phyloP scores from a whole-genome alignment of 2,888 invertebrate species.

The Bimastos eiseni region DNA sequence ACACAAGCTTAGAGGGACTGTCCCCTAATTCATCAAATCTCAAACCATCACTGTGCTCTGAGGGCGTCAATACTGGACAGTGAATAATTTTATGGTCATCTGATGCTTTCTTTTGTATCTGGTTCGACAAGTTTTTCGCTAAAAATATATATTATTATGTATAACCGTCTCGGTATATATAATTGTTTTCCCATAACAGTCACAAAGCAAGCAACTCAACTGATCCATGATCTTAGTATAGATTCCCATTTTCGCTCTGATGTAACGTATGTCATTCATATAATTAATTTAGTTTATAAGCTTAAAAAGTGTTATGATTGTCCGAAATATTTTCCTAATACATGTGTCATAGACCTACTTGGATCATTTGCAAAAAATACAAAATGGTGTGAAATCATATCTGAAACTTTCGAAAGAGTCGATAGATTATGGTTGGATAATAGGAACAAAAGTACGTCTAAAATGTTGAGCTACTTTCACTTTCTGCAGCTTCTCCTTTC shows the following conservation, averaged over 20 bases:
- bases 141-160: too few relatives aligned
- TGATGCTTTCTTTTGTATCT: too few relatives aligned
- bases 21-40: too few relatives aligned
- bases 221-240: background rate
- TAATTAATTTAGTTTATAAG: background rate
- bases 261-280: background rate
- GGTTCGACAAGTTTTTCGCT: too few relatives aligned
- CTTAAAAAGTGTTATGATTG: background rate
- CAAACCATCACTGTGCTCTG: too few relatives aligned
- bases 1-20: too few relatives aligned
- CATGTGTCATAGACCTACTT: background rate
- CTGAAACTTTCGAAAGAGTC: background rate
- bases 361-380: background rate
- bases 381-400: background rate
- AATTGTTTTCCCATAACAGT: too few relatives aligned
- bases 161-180: too few relatives aligned
- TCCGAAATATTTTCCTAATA: background rate
- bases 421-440: background rate
- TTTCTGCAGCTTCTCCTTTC: too few relatives aligned
- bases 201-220: background rate
- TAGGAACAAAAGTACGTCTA: background rate
- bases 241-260: background rate
- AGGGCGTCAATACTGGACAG: too few relatives aligned
- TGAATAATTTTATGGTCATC: too few relatives aligned
- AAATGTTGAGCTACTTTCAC: too few relatives aligned